phyloP scores from a whole-genome alignment of 2,888 invertebrate genomes.

The Seladonia tumulorum region DNA sequence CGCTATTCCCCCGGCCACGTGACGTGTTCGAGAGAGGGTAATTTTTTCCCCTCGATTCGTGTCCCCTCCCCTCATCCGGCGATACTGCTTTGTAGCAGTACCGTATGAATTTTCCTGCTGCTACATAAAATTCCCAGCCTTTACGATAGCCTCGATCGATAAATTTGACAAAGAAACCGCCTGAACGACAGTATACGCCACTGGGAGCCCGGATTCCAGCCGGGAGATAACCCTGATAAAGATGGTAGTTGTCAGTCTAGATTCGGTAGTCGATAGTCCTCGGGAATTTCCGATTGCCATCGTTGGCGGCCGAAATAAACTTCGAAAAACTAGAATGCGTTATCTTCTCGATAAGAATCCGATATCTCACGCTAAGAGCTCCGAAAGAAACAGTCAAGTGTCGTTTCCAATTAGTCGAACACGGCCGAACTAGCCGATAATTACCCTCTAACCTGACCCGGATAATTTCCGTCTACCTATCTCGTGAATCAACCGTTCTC shows the following conservation, averaged over 20 bases:
- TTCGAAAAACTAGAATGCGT: not conserved
- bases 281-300: not conserved
- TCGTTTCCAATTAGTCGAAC: not conserved
- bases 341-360: not conserved
- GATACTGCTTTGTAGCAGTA: not conserved
- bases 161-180: not conserved
- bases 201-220: not conserved
- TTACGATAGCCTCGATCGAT: not conserved
- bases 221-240: not conserved
- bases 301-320: not conserved
- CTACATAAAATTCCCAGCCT: not conserved
- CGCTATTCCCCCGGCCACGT: no score
- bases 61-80: no score
- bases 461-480: not conserved
- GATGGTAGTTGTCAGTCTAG: not conserved
- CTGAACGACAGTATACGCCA: not conserved
- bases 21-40: no score
- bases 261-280: not conserved
- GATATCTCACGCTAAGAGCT: not conserved
- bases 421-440: not conserved
- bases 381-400: not conserved
- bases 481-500: not conserved
- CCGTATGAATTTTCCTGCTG: not conserved
- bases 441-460: not conserved
- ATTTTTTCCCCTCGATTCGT: no score